Base-by-base conservation (phyloP, 2,888 invertebrate species). In the Sepioteuthis lessoniana region DNA sequence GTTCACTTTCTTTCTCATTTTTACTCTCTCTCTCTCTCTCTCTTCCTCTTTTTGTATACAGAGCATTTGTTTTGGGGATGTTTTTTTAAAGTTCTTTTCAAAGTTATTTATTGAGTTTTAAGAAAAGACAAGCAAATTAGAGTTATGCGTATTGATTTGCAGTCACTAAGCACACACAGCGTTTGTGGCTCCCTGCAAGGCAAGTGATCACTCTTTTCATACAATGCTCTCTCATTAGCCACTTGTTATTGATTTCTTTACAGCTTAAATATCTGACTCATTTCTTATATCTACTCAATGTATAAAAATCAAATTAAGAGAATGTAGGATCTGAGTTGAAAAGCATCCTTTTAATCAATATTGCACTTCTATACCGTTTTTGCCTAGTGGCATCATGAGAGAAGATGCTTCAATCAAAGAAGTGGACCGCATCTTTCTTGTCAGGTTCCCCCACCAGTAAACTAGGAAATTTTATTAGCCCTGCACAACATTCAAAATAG, bases 191-290 rank as follows among this genome's bases (percentile, higher is more conserved):
- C 10, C 60, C 76, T 76, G n/a, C 25, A 10, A 35, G 76, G n/a
- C 76, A 76, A 35, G n/a, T 25, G 4, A 76, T 76, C 76, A 76
- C 13, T 16, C 76, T n/a, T n/a, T 76, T 76, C 76, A 76, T 76
- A n/a, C 76, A 76, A 76, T 25, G 76, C 76, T 31, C 76, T 76
- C 76, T 76, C 76, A 76, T 76, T 76, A 76, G 76, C 76, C n/a
- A 35, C 35, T 76, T 76, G 35, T 76, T 35, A 76, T 76, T 35
- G 76, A 76, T 76, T 13, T 35, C 76, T 19, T 35, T 10, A n/a
- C 76, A 13, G 2, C n/a, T 76, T 35, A 2, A 16, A 76, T 76
- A n/a, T 76, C 76, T 35, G 0, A 76, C 35, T n/a, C n/a, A n/a
- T 76, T 76, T 76, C 76, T 76, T 35, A 35, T 76, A n/a, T 76